Conservation (phyloP, 2,888 invertebrate genomes). For the Meteorus cinctellus region DNA sequence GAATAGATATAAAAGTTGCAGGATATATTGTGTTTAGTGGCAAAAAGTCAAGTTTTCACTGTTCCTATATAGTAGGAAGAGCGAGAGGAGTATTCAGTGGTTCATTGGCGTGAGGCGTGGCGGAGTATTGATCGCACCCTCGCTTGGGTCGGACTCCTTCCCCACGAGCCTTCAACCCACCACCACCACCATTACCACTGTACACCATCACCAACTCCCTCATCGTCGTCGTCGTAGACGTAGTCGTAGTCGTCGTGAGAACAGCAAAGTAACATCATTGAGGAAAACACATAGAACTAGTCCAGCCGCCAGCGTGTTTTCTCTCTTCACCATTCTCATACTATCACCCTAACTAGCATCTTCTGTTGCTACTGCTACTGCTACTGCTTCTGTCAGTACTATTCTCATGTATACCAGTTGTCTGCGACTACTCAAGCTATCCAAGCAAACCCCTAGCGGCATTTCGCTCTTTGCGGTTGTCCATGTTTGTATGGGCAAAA, state of each 20-base stretch:
- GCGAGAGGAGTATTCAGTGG: conserved; percentile 52
- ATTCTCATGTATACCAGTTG: conserved; percentile 7
- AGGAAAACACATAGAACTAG: not conserved
- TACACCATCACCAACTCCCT: conserved; percentile 8
- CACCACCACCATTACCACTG: not conserved
- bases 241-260: conserved; percentile 7
- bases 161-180: conserved; percentile 10
- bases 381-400: not conserved
- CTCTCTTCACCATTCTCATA: not conserved
- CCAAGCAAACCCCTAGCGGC: conserved; percentile 21
- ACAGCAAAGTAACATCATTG: conserved; percentile 36
- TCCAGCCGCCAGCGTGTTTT: not conserved
- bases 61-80: conserved; percentile 32
- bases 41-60: conserved; percentile 60
- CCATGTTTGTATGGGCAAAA: conserved; percentile 31
- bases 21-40: conserved; percentile 6
- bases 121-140: conserved; percentile 69
- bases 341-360: not conserved
- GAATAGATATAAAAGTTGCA: conserved; percentile 36
- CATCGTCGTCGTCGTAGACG: conserved; percentile 1
- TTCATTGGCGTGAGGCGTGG: conserved; percentile 68
- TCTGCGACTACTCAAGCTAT: conserved; percentile 30
- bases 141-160: conserved; percentile 40
- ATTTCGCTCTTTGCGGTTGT: conserved; percentile 32
- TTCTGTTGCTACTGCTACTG: not conserved